phyloP scores from a whole-genome alignment of 2,888 invertebrate species.

The Cantharis lateralis region DNA sequence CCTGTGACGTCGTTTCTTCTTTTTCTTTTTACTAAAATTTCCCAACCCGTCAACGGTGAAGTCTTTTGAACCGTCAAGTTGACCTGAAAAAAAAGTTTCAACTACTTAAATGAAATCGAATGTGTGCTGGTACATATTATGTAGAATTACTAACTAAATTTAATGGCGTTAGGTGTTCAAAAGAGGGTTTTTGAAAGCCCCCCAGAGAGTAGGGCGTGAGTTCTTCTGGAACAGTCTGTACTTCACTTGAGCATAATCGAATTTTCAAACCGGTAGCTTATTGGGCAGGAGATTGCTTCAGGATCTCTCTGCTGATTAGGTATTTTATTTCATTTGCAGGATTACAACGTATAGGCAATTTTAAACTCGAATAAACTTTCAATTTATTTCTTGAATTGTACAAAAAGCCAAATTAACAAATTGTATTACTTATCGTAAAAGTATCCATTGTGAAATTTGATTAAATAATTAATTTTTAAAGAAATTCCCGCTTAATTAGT shows the following conservation, averaged over 20 bases:
- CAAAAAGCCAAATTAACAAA: background rate
- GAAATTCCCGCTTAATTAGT: background rate
- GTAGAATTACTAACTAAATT: constrained; percentile 27
- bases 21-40: constrained; percentile 87
- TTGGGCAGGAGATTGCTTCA: constrained; percentile 55
- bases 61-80: constrained; percentile 79
- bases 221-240: constrained; percentile 45
- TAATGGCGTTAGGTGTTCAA: constrained; percentile 31
- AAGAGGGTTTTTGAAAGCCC: constrained; percentile 36
- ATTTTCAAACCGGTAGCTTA: constrained; percentile 56
- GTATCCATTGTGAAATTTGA: background rate
- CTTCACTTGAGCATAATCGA: constrained; percentile 56
- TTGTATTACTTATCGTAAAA: background rate
- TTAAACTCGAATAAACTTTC: constrained; percentile 39
- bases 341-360: constrained; percentile 55
- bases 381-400: constrained; percentile 29
- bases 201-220: constrained; percentile 39
- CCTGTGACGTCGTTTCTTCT: constrained; percentile 94
- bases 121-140: background rate
- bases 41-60: constrained; percentile 83
- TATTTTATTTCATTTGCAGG: constrained; percentile 53
- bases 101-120: background rate
- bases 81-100: constrained; percentile 62
- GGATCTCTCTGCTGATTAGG: constrained; percentile 52
- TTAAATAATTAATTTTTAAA: background rate